Evolutionary conservation across 1,140 invertebrate genomes (phyloP).

Genomic region (Pogonomyrmex barbatus): DNA sequence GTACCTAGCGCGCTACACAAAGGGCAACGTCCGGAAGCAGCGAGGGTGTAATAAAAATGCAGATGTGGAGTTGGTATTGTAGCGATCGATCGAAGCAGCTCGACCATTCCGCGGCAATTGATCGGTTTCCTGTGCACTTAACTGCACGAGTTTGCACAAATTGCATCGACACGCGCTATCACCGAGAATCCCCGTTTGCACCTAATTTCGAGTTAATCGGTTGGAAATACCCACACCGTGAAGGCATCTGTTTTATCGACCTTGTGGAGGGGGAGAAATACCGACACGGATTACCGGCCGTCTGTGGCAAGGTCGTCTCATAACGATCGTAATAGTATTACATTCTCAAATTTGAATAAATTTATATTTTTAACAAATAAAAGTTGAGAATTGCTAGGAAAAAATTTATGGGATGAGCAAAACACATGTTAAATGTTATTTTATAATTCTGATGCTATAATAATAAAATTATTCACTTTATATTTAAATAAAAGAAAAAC

Average conservation of each 20-base stretch:
- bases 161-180: conserved; percentile 61
- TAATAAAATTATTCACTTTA: neutral
- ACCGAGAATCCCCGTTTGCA: conserved; percentile 33
- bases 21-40: conserved; percentile 25
- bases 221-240: conserved; percentile 25
- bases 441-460: neutral
- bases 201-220: conserved; percentile 59
- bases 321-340: neutral
- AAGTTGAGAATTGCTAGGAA: neutral
- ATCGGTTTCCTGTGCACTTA: conserved; percentile 36
- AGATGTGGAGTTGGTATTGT: conserved; percentile 46
- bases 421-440: neutral
- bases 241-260: conserved; percentile 64
- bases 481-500: neutral
- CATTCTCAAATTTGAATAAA: neutral
- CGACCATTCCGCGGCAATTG: conserved; percentile 18
- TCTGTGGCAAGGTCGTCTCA: neutral
- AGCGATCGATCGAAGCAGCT: conserved; percentile 32
- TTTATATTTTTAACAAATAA: neutral
- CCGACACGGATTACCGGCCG: conserved; percentile 20
- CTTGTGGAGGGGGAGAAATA: neutral
- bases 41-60: conserved; percentile 39
- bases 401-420: neutral
- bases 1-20: neutral
- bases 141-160: conserved; percentile 53